Evolutionary conservation across 2,888 invertebrate species (phyloP).

Genomic region (Crocallis elinguaria): DNA sequence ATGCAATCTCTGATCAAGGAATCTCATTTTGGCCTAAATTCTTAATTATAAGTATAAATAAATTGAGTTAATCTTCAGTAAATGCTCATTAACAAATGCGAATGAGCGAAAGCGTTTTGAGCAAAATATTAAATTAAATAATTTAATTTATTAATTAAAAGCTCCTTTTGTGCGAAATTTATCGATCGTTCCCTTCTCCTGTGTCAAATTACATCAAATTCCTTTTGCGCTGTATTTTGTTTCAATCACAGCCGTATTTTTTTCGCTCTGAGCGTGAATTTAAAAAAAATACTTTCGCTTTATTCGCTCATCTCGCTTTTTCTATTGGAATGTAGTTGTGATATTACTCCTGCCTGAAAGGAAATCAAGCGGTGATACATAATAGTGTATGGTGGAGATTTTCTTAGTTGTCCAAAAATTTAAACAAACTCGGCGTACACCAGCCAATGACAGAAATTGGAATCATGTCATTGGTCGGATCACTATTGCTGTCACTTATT

Average conservation of each 20-base stretch:
- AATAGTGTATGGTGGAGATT: too few relatives aligned
- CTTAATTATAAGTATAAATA: neutral
- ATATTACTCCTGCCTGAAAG: constrained; percentile 38
- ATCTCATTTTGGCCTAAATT: neutral
- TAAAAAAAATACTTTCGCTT: constrained; percentile 5
- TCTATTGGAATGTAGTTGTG: constrained; percentile 33
- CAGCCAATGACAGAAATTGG: too few relatives aligned
- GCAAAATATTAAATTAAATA: constrained; percentile 4
- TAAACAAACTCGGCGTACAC: too few relatives aligned
- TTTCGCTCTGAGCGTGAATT: constrained; percentile 7
- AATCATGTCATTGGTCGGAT: too few relatives aligned
- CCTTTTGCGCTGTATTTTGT: neutral
- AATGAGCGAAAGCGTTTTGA: constrained; percentile 14
- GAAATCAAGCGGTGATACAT: constrained; percentile 33
- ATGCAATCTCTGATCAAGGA: neutral
- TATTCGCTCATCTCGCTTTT: constrained; percentile 12
- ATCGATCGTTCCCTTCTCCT: neutral
- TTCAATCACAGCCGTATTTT: neutral
- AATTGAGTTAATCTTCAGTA: neutral
- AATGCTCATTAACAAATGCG: neutral
- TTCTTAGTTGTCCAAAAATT: too few relatives aligned
- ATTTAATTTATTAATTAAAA: too few relatives aligned
- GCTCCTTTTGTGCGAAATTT: neutral
- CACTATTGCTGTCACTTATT: too few relatives aligned
- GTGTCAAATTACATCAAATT: neutral